phyloP scores from a whole-genome alignment of 2,113 vertebrate species.

The Anoura caudifer region DNA sequence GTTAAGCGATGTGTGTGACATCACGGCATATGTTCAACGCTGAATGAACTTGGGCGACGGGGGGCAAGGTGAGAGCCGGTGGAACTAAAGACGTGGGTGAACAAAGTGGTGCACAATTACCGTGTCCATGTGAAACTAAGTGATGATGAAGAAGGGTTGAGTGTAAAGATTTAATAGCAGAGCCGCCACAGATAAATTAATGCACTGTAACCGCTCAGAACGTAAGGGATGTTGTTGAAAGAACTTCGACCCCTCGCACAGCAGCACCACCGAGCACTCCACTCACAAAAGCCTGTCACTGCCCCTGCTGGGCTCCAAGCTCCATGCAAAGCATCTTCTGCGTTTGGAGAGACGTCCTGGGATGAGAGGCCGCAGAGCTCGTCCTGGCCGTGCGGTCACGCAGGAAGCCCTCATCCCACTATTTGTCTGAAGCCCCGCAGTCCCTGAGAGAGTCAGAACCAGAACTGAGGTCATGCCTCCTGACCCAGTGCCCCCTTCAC shows the following conservation, averaged over 20 bases:
- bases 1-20: background rate
- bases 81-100: background rate
- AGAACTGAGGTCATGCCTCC: background rate
- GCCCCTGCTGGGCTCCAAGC: background rate
- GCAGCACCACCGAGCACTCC: background rate
- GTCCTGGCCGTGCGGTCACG: background rate
- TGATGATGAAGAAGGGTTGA: background rate
- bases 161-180: background rate
- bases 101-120: background rate
- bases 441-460: background rate
- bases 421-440: background rate
- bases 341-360: background rate
- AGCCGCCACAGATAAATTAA: background rate
- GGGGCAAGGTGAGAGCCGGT: accelerated
- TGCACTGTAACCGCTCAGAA: background rate
- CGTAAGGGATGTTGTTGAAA: background rate
- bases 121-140: background rate
- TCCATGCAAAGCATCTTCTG: background rate
- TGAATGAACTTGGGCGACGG: background rate
- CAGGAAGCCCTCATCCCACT: background rate
- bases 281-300: background rate
- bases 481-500: background rate
- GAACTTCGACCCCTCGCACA: background rate
- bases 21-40: background rate
- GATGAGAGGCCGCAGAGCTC: background rate